Evolutionary conservation across 2,113 vertebrate genomes (phyloP).

Genomic region (Platysteira castanea): DNA sequence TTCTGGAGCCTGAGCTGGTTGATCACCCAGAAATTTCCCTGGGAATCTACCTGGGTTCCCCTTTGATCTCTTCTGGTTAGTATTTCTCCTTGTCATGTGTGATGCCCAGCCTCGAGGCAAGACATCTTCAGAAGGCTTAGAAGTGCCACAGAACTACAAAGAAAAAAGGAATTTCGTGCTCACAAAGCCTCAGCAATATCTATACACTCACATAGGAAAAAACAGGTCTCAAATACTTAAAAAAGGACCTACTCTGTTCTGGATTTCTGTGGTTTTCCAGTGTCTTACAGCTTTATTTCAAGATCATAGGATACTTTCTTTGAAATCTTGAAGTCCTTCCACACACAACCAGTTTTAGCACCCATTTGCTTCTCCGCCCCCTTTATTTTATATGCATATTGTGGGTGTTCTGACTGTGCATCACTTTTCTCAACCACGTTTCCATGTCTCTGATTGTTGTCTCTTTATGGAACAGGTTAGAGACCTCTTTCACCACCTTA

Average conservation of each 20-base stretch:
- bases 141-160: background rate
- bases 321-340: background rate
- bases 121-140: background rate
- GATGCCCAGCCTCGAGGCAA: background rate
- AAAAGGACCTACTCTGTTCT: background rate
- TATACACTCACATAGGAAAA: background rate
- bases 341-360: background rate
- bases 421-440: background rate
- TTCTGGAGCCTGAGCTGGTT: background rate
- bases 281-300: background rate
- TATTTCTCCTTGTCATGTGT: background rate
- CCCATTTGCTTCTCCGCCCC: background rate
- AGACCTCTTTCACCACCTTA: background rate
- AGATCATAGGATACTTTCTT: background rate
- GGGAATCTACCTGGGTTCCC: background rate
- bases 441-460: background rate
- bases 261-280: background rate
- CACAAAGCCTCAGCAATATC: background rate
- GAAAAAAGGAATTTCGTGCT: background rate
- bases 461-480: background rate
- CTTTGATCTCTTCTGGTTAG: background rate
- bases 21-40: background rate
- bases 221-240: background rate
- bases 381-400: background rate
- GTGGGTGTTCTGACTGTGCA: background rate